Evolutionary conservation across 2,797 vertebrate species (phyloP), one percentile per base, ranked within the genome.

Genomic region (Gymnothorax javanicus): DNA sequence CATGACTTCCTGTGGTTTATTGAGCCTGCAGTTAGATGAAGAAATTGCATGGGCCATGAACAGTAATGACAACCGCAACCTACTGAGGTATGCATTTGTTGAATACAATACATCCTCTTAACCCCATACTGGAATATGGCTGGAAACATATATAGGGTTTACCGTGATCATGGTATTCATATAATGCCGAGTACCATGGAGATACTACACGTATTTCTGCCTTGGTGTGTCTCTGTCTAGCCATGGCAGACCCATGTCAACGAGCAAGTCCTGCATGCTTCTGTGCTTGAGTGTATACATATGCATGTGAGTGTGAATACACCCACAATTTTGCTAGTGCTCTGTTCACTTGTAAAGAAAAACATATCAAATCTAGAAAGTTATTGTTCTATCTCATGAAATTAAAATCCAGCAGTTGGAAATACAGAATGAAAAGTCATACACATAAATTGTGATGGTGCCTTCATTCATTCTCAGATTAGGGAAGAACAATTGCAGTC

Each of bases 401-500:
- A 23, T 64, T 23, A 64, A 64, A 64, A 64, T 64, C 6, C 7
- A 4, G 62, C 62, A 64, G 20, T 64, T 20, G 62, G 62, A 64
- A 64, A 64, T 20, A 23, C 62, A 64, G 23, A 69, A 69, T 69
- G 64, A n/a, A 15, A 25, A 69, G 23, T 59, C 58, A 59, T 6
- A 8, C 23, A 23, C 62, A 6, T 64, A 64, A 20, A 20, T 64
- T 20, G 15, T 23, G 23, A 17, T 64, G 62, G 23, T 64, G 62
- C 27, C 27, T 27, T n/a, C 13, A 33, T 75, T 75, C 87, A 20
- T 43, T 86, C 84, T 50, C 89, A 99, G 98, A 89, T 90, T 99
- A 89, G 97, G 97, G 89, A 90, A 90, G 89, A 98, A 97, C 89
- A 82, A 58, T 7, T 89, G 94, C 71, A 94, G 96, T 23, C 50